phyloP scores from a whole-genome alignment of 2,797 vertebrate species.

The Thaleichthys pacificus region DNA sequence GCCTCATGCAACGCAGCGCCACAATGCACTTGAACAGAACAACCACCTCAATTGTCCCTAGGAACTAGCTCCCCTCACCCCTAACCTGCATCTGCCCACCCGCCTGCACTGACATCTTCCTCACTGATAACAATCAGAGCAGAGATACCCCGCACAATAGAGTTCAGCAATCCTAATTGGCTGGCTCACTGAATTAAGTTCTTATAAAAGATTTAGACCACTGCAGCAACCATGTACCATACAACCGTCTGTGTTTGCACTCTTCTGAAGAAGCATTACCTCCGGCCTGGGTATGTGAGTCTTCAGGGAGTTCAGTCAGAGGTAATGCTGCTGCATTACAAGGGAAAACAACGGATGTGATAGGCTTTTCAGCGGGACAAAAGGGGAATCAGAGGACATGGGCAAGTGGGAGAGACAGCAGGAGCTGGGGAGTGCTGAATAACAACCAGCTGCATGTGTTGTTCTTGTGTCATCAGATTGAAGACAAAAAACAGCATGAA shows the following conservation, averaged over 20 bases:
- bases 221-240: slow-evolving; percentile 31
- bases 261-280: slow-evolving; percentile 49
- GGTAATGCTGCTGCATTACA: slow-evolving; percentile 29
- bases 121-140: slow-evolving; percentile 42
- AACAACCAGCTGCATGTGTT: slow-evolving; percentile 29
- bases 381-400: slow-evolving; percentile 27
- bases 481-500: slow-evolving; percentile 26
- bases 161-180: slow-evolving; percentile 35
- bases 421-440: slow-evolving; percentile 23
- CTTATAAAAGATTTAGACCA: slow-evolving; percentile 56
- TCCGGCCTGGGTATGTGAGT: slow-evolving; percentile 36
- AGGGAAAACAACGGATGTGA: slow-evolving; percentile 35
- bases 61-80: slow-evolving; percentile 36
- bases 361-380: slow-evolving; percentile 37
- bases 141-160: slow-evolving; percentile 38
- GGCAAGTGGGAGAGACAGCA: slow-evolving; percentile 14
- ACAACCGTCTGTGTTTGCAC: slow-evolving; percentile 25
- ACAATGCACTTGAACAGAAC: slow-evolving; percentile 46
- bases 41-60: slow-evolving; percentile 49
- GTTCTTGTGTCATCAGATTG: slow-evolving; percentile 24
- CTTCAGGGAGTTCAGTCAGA: slow-evolving; percentile 42
- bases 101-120: slow-evolving; percentile 39
- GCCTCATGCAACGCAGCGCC: slow-evolving; percentile 36
- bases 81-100: slow-evolving; percentile 50
- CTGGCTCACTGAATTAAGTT: slow-evolving; percentile 47